Evolutionary conservation across 2,113 vertebrate genomes (phyloP), one percentile per base, ranked within the genome.

Genomic region (Zapus hudsonius): DNA sequence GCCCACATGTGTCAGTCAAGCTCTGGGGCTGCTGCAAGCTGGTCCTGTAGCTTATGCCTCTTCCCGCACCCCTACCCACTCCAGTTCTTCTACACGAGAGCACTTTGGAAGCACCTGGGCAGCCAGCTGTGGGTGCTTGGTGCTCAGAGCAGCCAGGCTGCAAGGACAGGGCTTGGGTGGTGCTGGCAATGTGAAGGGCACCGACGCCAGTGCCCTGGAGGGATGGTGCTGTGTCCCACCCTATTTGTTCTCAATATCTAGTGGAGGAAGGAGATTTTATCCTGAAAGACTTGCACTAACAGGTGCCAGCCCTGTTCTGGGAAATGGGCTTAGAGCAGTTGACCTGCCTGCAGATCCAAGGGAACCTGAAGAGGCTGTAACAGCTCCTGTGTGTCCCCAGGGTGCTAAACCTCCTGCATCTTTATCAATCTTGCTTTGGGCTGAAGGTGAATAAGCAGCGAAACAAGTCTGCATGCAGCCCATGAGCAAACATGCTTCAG

Each of bases 11-110:
- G 20, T 36, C 80, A 67, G n/a, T 67, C 67, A 2, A 31, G 15
- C 11, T 52, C 7, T 23, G 61, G n/a, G n/a, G n/a, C n/a, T n/a
- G n/a, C n/a, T n/a, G n/a, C n/a, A n/a, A n/a, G n/a, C n/a, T n/a
- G n/a, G n/a, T n/a, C n/a, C 72, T 23, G 13, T 3, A 11, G 2
- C 42, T 59, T 0, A 0, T n/a, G 15, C 36, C 67, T 38, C 20
- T n/a, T 17, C 25, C 15, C 5, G 55, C 2, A 40, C 3, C 27
- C 47, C n/a, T n/a, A n/a, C 31, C 59, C 25, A 10, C 5, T 29
- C 1, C 1, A 70, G 31, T 10, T 5, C 25, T n/a, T 40, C 74
- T 12, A 23, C 27, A 25, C 11, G 2, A 23, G 20, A 88, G 27
- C 16, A 22, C 33, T 23, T 36, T 33, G 61, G 33, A 33, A 66